Conservation (phyloP, 2,888 invertebrate species). For the Acanthopleura granulata region DNA sequence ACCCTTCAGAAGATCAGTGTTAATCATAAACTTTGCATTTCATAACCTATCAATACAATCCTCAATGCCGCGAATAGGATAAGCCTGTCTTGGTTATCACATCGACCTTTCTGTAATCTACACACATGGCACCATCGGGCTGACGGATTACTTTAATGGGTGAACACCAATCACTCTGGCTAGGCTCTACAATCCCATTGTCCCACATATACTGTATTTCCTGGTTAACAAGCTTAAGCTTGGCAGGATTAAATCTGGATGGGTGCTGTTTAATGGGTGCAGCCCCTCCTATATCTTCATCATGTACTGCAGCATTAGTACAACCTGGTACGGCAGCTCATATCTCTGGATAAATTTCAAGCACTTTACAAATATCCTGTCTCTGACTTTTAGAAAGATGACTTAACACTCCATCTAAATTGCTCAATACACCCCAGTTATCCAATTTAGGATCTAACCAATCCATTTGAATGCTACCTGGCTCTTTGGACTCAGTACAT, state of each 20-base stretch:
- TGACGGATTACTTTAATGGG: constrained; percentile 38
- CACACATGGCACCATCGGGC: constrained; percentile 35
- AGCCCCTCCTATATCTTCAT: no score
- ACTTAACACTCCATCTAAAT: no score
- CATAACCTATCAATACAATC: constrained; percentile 9
- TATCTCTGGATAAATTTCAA: no score
- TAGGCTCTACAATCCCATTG: constrained; percentile 42
- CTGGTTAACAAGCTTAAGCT: constrained; percentile 23
- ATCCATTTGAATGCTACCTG: no score
- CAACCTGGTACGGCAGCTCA: no score
- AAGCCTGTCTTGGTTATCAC: background rate
- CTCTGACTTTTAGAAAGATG: no score
- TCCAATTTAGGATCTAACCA: no score
- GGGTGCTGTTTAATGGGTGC: no score
- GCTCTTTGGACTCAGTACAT: no score
- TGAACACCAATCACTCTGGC: constrained; percentile 38
- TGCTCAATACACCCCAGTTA: no score
- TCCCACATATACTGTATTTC: constrained; percentile 40
- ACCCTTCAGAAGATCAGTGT: background rate
- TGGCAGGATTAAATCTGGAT: constrained; percentile 25
- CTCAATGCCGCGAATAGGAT: background rate
- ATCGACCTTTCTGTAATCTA: constrained; percentile 27
- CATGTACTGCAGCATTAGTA: no score
- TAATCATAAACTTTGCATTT: background rate
- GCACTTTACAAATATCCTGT: no score